Conservation (phyloP, 2,113 vertebrate species). For the Macquaria ambigua region DNA sequence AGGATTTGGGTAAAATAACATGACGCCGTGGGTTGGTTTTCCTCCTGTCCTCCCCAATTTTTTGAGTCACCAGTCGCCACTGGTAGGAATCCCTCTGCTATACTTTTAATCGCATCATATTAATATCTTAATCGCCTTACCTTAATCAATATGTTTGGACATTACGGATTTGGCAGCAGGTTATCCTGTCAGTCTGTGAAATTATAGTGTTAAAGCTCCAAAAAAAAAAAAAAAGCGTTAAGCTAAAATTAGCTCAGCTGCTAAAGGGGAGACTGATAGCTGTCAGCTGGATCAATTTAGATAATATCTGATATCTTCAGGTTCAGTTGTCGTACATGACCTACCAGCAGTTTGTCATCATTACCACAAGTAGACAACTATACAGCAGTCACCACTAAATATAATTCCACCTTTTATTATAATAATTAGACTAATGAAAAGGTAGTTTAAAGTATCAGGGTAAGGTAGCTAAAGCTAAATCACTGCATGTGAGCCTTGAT, state of each 20-base stretch:
- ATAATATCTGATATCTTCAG: background rate
- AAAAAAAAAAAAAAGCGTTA: too few relatives aligned
- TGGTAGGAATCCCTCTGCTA: too few relatives aligned
- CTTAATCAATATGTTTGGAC: background rate
- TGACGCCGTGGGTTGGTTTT: too few relatives aligned
- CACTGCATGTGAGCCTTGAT: background rate
- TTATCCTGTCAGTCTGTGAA: background rate
- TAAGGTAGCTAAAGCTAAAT: background rate
- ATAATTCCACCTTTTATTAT: too few relatives aligned
- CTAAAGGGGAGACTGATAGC: background rate
- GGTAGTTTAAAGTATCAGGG: background rate
- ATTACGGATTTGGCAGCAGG: background rate
- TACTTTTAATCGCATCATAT: too few relatives aligned
- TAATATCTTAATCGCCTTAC: too few relatives aligned
- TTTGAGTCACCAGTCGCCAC: too few relatives aligned
- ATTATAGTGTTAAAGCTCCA: background rate
- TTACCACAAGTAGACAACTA: background rate
- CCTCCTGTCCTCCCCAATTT: too few relatives aligned
- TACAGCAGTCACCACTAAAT: too few relatives aligned
- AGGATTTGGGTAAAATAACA: too few relatives aligned
- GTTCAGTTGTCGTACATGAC: background rate
- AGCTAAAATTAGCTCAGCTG: background rate
- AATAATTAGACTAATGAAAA: background rate
- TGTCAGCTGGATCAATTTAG: background rate
- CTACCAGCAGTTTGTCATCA: background rate